Evolutionary conservation across 2,888 invertebrate species (phyloP).

Genomic region (Zygothrica quintamaculata): DNA sequence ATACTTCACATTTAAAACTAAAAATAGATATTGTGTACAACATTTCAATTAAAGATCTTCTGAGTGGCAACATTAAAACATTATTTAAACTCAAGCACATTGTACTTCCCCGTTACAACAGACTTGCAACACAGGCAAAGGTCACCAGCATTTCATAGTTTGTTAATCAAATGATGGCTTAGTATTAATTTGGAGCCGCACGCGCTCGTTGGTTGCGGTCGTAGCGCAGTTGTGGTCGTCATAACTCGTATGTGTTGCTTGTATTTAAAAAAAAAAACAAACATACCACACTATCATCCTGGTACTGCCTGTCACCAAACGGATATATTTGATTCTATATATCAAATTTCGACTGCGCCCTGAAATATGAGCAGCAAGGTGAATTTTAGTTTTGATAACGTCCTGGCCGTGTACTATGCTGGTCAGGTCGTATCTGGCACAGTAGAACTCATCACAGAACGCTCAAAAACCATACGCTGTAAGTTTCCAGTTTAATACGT

Average conservation of each 20-base stretch:
- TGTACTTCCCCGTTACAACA: conserved; percentile 9
- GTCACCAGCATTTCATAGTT: conserved; percentile 4
- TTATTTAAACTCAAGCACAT: background rate
- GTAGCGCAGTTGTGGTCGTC: conserved; percentile 15
- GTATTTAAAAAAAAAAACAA: conserved; percentile 29
- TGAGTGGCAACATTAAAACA: background rate
- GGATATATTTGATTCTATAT: background rate
- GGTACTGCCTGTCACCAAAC: conserved; percentile 43
- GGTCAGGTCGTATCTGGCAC: conserved; percentile 83
- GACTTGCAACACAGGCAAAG: background rate
- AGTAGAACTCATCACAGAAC: conserved; percentile 82
- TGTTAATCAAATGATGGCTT: conserved; percentile 38
- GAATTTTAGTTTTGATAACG: conserved; percentile 81
- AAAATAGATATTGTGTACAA: background rate
- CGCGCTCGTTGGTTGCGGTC: conserved; percentile 41
- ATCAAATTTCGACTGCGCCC: conserved; percentile 2
- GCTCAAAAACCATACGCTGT: conserved; percentile 84
- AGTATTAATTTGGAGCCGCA: conserved; percentile 62
- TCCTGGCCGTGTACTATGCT: conserved; percentile 82
- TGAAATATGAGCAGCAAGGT: conserved; percentile 82
- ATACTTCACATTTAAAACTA: conserved; percentile 34
- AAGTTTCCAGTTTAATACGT: conserved; percentile 59
- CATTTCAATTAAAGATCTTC: background rate
- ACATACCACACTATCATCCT: conserved; percentile 27
- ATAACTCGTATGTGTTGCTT: conserved; percentile 16